A percentile compares a stretch with the other conserved stretches of the same genome.
Evolutionary conservation across 2,797 vertebrate species (phyloP).

Genomic region (Gambusia yucatana): DNA sequence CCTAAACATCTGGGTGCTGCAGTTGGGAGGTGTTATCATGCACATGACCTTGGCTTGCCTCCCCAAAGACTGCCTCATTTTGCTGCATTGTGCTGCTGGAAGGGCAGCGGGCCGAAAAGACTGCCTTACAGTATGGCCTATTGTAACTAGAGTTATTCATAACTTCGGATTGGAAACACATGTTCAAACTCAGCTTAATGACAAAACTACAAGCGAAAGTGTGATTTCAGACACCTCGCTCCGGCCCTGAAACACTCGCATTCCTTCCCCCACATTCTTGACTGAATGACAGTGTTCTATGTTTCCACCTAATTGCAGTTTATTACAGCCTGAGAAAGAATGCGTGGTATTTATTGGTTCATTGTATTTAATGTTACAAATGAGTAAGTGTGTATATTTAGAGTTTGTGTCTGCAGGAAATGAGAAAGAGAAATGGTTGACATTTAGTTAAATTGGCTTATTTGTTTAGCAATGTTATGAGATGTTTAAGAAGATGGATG

Average conservation of each 20-base stretch:
- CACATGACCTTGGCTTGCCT: constrained; percentile 68
- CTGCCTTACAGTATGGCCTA: constrained; percentile 4
- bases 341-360: constrained; percentile 69
- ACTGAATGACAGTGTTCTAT: constrained; percentile 74
- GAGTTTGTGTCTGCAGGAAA: constrained; percentile 40
- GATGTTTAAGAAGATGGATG: constrained; percentile 10
- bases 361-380: constrained; percentile 63
- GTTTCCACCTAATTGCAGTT: constrained; percentile 79
- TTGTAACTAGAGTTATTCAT: constrained; percentile 23
- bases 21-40: constrained; percentile 64
- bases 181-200: constrained; percentile 27
- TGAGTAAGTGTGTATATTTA: constrained; percentile 54
- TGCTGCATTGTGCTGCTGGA: constrained; percentile 44
- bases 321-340: constrained; percentile 75
- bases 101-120: constrained; percentile 9
- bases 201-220: constrained; percentile 26
- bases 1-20: constrained; percentile 66
- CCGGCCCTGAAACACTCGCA: constrained; percentile 47
- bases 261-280: constrained; percentile 69
- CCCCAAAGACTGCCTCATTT: constrained; percentile 49
- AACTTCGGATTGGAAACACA: constrained; percentile 39
- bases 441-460: constrained; percentile 1
- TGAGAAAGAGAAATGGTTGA: constrained; percentile 33
- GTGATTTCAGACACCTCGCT: constrained; percentile 58
- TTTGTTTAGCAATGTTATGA: neutral